Base-by-base conservation (phyloP, 2,888 invertebrate genomes). In the Vesta saturnalis region DNA sequence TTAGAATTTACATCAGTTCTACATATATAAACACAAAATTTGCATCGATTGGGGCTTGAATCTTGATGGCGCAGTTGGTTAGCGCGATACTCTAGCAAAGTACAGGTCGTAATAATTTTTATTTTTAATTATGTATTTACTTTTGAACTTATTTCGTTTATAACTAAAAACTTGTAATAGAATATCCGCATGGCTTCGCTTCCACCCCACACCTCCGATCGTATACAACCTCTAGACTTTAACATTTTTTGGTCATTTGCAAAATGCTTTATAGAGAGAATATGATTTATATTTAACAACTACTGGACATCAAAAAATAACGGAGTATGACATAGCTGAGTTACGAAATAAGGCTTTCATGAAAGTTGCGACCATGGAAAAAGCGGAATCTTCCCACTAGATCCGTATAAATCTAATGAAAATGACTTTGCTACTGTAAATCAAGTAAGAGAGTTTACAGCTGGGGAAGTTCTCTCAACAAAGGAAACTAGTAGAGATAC, bases 341-440 rank as follows among this genome's bases (percentile, higher is more conserved):
- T 54, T 72, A 8, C 35, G 72, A 54, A 73, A 70, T 55, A 73
- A 73, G 59, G 70, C n/a, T n/a, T n/a, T n/a, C n/a, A n/a, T n/a
- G n/a, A n/a, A n/a, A n/a, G n/a, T n/a, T n/a, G n/a, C n/a, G 69
- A 70, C 68, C n/a, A 73, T 72, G 63, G 59, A 47, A n/a, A 73
- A 72, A 59, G 68, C 16, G 66, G 61, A 61, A 66, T 66, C 23
- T 52, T n/a, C 19, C 52, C 46, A 35, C 16, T 47, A 8, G 21
- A 60, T 49, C 49, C 60, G 12, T 18, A 68, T 19, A 68, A 69
- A 72, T 71, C 72, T 64, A 68, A 30, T 12, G 67, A 70, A 19
- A 63, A 57, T 30, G 70, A 74, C 60, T 73, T 72, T 52, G 52
- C 35, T 12, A 19, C n/a, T n/a, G n/a, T n/a, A n/a, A n/a, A n/a